Conservation (phyloP, 37 sponge, comb jelly and placozoan species). For the Tethya wilhelma region DNA sequence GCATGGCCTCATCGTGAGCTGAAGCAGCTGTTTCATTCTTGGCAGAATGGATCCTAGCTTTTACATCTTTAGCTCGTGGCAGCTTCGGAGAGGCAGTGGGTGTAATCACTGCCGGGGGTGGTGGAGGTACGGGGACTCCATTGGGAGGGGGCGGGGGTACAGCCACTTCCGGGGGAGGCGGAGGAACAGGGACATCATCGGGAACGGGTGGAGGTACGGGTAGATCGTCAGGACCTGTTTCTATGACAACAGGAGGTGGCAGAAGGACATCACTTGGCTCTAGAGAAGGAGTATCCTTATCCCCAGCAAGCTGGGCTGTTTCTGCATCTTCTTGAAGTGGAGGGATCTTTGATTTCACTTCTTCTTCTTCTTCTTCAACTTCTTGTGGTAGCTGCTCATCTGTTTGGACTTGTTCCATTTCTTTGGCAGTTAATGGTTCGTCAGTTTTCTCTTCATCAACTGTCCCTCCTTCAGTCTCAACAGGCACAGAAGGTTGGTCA, state of each 20-base stretch:
- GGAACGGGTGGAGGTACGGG: neutral
- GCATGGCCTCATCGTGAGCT: conserved; percentile 40
- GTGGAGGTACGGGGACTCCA: conserved; percentile 41
- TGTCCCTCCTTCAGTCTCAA: conserved; percentile 5
- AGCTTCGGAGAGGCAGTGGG: neutral
- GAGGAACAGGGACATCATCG: neutral
- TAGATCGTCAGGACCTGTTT: neutral
- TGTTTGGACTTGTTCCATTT: neutral
- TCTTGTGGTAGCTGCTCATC: neutral
- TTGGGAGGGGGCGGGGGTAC: conserved; percentile 19
- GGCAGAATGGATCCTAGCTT: neutral
- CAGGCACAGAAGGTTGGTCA: neutral
- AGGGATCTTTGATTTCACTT: neutral
- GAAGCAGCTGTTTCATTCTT: neutral
- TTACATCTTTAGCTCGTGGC: neutral
- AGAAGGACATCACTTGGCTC: neutral
- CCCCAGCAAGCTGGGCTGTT: neutral
- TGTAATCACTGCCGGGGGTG: conserved; percentile 27
- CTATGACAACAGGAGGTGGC: conserved; percentile 2
- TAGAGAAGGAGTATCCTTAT: neutral
- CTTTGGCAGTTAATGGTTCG: neutral
- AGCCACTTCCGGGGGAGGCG: conserved; percentile 39
- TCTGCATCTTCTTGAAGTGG: neutral
- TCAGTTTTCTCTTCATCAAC: neutral
- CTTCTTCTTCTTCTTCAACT: neutral